phyloP scores from a whole-genome alignment of 2,797 vertebrate species.

The Astyanax mexicanus region DNA sequence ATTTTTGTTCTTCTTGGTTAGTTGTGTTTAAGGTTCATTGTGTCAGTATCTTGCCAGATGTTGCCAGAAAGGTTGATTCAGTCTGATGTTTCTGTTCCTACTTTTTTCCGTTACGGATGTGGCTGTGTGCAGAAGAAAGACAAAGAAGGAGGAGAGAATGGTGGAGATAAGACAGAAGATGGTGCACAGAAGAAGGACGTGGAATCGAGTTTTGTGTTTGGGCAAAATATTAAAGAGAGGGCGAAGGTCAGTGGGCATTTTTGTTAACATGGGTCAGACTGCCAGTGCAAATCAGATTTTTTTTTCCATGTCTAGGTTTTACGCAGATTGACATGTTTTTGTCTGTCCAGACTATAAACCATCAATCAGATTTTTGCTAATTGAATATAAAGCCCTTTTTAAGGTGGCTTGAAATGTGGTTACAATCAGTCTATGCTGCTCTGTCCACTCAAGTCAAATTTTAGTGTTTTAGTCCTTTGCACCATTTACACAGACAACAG shows the following conservation, averaged over 20 bases:
- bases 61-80: not conserved
- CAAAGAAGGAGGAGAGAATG: conserved; percentile 49
- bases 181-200: conserved; percentile 75
- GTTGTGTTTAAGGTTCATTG: too few species aligned
- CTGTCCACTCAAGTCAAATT: too few species aligned
- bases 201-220: conserved; percentile 90
- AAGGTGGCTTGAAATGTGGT: too few species aligned
- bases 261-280: conserved; percentile 3
- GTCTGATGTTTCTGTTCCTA: not conserved
- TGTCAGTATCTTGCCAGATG: not conserved
- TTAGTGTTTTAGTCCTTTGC: too few species aligned
- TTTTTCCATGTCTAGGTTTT: too few species aligned
- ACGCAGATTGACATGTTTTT: too few species aligned
- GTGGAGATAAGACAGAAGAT: conserved; percentile 32
- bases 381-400: too few species aligned
- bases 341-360: too few species aligned
- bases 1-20: not conserved
- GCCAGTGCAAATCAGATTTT: too few species aligned
- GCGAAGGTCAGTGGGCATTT: conserved; percentile 85
- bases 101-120: not conserved
- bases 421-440: too few species aligned
- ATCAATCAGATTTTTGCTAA: too few species aligned
- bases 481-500: too few species aligned
- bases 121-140: conserved; percentile 40
- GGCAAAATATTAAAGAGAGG: conserved; percentile 96